Evolutionary conservation across 2,888 invertebrate genomes (phyloP), one percentile per base, ranked within the genome.

Genomic region (Pseudolycoriella hygida): DNA sequence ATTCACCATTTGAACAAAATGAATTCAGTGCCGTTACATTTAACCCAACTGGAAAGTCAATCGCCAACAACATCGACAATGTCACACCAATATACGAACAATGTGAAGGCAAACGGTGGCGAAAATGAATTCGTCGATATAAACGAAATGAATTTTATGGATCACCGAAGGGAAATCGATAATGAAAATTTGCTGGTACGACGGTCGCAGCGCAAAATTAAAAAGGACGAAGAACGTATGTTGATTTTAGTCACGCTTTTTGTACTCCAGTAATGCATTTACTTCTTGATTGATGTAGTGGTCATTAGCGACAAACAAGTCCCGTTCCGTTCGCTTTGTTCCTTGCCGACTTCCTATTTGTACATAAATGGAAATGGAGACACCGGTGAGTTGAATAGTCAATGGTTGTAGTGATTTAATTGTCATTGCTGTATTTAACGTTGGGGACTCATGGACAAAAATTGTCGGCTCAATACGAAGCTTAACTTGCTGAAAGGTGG

Each of bases 311-410:
- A 57, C 48, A 54, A 50, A 43, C 50, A 49, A 1, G 52, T 56
- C 1, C 53, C 55, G 15, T 53, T 50, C 43, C 49, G 56, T 14
- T 55, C 57, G 3, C 51, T 50, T 44, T 55, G 55, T 6, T 52
- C 50, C 17, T 49, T 57, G 39, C 56, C 56, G 2, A 53, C 54
- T 10, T 52, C 51, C 20, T 56, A 56, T 48, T 50, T 56, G 34
- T 49, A 46, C 17, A 50, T 53, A 42, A 25, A 25, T 25, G 25
- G 25, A 8, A 25, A 25, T 25, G 25, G 25, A 25, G 25, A 25
- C 8, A 25, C 4, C 8, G 25, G 25, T 25, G 8, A 25, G 25
- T 25, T 25, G 4, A n/a, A n/a, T n/a, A n/a, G n/a, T n/a, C n/a
- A n/a, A n/a, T n/a, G n/a, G n/a, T n/a, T n/a, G n/a, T 4, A 25